Base-by-base conservation (phyloP, 1,140 invertebrate genomes). In the Nasonia giraulti region DNA sequence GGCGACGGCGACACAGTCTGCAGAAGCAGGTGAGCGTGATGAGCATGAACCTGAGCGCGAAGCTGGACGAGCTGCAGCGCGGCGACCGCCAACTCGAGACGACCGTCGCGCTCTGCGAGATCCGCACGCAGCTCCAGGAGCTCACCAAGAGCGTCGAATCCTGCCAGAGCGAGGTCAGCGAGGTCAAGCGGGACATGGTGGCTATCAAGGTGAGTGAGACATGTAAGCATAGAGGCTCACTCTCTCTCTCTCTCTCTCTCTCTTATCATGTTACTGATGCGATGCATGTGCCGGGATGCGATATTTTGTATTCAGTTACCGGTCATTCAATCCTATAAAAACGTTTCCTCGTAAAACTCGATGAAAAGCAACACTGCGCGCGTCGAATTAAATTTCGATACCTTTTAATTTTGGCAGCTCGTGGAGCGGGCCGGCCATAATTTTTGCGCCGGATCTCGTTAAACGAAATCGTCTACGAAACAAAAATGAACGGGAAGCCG, bases 11-110 rank as follows among this genome's bases (percentile, higher is more conserved):
- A 71, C 94, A 97, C 94, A 97, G 97, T 96, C 96, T 98, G 94
- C 97, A 98, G 95, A 97, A 97, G 95, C 97, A 98, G 96, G 96
- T 98, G 95, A 97, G 96, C 95, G 96, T 97, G 94, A 98, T 98
- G 97, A 98, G 97, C 94, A 97, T 97, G 96, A 98, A 97, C 95
- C 95, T 98, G 94, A 96, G 96, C 92, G 96, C 96, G 90, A 97
- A 98, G 94, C 95, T 98, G 94, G 97, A 98, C 94, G 97, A 98
- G 94, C 95, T 98, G 93, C 97, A 97, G 91, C 95, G 96, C 88
- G 96, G 96, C 92, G 96, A 97, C 94, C 96, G 96, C 88, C 97
- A 98, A 93, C 94, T 97, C 90, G 97, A 97, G 94, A 97, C 97
- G 85, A 97, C 96, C 91, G 96, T 97, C 89, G 97, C 97, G 87